Evolutionary conservation across 1,140 invertebrate species (phyloP), one percentile per base, ranked within the genome.

Genomic region (Halyomorpha halys): DNA sequence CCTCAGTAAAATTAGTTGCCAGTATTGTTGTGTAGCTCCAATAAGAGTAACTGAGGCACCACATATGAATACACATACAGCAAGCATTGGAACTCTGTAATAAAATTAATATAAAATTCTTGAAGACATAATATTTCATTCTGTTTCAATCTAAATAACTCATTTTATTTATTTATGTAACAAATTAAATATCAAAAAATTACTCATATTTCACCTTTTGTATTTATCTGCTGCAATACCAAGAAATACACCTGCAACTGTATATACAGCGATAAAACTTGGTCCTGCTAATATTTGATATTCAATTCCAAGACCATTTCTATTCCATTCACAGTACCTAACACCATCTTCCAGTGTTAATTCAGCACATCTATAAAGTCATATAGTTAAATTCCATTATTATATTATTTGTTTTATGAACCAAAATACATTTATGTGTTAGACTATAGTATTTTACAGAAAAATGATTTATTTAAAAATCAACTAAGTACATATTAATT

Each of bases 251-350:
- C 91, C 91, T 18, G 86, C 83, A 27, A 95, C 78, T 0, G 92
- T 95, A 74, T 90, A 96, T 23, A 94, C 87, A 13, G 90, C 84
- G 69, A 95, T 94, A 75, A 94, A 95, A 67, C 87, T 86, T 0
- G 93, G 93, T 0, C 93, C 93, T 0, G 92, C 92, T 44, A 96
- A 75, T 67, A 95, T 84, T 77, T 95, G 92, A 75, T 95, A 95
- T 70, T 94, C 88, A 34, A 94, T 77, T 2, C 93, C 93, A 47
- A 94, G 78, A 0, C 93, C 93, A 74, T 92, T 94, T 78, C 93
- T 93, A 72, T 89, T 86, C 90, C 91, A 95, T 71, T 91, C 86
- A 74, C 93, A 96, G 70, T 87, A 87, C 1, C 73, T 67, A 0
- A 83, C 84, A 0, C 85, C 86, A 71, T 90, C 88, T 16, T 85